phyloP scores from a whole-genome alignment of 2,888 invertebrate genomes.

The Diadegma fenestrale region DNA sequence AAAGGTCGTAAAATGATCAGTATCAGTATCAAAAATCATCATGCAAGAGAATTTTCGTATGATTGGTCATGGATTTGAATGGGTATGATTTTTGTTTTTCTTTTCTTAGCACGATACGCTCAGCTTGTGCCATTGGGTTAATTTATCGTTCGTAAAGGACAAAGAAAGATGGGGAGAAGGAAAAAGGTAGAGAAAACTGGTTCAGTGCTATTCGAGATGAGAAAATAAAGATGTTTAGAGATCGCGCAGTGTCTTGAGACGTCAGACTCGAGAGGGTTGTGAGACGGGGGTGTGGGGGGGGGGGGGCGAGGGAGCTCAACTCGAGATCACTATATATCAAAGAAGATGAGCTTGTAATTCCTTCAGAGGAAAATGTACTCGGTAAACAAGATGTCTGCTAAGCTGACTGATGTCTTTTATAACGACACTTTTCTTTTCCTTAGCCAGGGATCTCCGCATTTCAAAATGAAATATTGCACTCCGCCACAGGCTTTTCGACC shows the following conservation, averaged over 20 bases:
- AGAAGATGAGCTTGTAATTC: slow-evolving; percentile 57
- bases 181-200: neutral
- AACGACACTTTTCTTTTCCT: slow-evolving; percentile 3
- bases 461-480: slow-evolving; percentile 42
- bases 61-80: neutral
- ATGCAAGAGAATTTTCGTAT: neutral
- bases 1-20: too few relatives aligned
- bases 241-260: slow-evolving; percentile 20
- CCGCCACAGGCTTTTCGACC: slow-evolving; percentile 8
- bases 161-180: neutral
- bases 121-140: slow-evolving; percentile 53
- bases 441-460: slow-evolving; percentile 36
- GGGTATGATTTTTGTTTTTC: neutral
- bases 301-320: slow-evolving; percentile 1
- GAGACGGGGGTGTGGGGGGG: neutral
- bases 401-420: slow-evolving; percentile 47
- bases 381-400: slow-evolving; percentile 61
- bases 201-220: neutral
- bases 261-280: neutral
- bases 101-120: slow-evolving; percentile 55
- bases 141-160: slow-evolving; percentile 54
- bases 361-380: slow-evolving; percentile 54
- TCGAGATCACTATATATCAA: slow-evolving; percentile 28
- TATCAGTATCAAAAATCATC: too few relatives aligned
- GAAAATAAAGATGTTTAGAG: slow-evolving; percentile 35